Evolutionary conservation across 2,888 invertebrate genomes (phyloP).

Genomic region (Tenthredo scrophulariae): DNA sequence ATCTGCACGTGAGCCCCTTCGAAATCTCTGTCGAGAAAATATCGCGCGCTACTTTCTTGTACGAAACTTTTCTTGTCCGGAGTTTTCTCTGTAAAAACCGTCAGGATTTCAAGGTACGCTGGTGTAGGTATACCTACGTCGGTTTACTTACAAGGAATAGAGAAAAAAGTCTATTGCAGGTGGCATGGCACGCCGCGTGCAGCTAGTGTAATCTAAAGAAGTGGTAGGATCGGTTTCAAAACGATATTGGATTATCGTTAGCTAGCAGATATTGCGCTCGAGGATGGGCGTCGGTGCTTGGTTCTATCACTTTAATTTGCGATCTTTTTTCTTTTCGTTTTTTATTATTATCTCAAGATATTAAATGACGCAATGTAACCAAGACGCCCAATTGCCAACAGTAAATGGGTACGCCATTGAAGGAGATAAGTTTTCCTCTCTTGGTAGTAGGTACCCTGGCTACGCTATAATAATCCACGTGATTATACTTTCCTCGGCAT

Average conservation of each 20-base stretch:
- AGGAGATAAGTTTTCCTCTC: conserved; percentile 40
- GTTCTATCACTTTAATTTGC: conserved; percentile 32
- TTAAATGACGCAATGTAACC: conserved; percentile 28
- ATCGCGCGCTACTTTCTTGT: conserved; percentile 17
- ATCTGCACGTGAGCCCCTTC: neutral
- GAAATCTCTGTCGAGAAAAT: neutral
- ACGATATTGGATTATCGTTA: conserved; percentile 50
- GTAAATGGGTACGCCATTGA: conserved; percentile 36
- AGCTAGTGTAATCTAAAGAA: conserved; percentile 47
- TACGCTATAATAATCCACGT: conserved; percentile 28
- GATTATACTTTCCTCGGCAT: conserved; percentile 34
- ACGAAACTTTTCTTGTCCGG: neutral
- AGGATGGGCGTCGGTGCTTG: neutral
- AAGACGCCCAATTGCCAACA: conserved; percentile 9
- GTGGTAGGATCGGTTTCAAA: conserved; percentile 45
- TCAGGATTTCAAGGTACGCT: conserved; percentile 20
- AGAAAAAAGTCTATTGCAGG: conserved; percentile 43
- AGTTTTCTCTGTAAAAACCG: conserved; percentile 7
- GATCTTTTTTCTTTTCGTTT: neutral
- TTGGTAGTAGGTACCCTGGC: neutral
- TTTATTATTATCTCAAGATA: conserved; percentile 18
- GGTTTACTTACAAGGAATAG: conserved; percentile 15
- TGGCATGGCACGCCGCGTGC: conserved; percentile 14
- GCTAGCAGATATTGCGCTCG: conserved; percentile 31
- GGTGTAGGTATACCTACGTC: neutral